phyloP scores from a whole-genome alignment of 2,797 vertebrate genomes.

The Hydrophis major region DNA sequence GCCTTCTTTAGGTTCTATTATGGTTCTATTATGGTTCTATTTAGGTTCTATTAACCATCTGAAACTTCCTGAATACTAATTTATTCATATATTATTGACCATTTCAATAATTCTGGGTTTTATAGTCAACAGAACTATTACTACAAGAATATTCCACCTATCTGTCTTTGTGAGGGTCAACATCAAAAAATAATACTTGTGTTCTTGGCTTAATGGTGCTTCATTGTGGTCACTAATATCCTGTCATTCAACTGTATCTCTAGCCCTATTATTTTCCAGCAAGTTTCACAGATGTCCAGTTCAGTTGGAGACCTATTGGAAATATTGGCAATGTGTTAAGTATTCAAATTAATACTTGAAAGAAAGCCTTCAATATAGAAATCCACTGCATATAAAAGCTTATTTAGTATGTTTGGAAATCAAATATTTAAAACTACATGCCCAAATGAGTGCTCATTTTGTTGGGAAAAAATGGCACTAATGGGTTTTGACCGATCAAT shows the following conservation, averaged over 20 bases:
- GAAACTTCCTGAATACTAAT: neutral
- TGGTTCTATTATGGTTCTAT: neutral
- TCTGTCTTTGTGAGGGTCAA: neutral
- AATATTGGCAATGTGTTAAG: constrained; percentile 22
- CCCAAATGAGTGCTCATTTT: constrained; percentile 43
- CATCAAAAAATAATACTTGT: neutral
- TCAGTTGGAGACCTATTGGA: constrained; percentile 14
- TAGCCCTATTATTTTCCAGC: neutral
- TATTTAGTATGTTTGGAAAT: constrained; percentile 36
- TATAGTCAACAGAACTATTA: neutral
- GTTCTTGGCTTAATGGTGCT: too few species aligned
- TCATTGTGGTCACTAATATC: neutral
- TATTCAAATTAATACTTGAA: constrained; percentile 25
- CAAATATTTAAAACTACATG: constrained; percentile 29
- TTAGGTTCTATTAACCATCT: neutral
- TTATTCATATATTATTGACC: neutral
- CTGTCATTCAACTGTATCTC: neutral
- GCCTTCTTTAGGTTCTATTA: neutral
- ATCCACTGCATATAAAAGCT: neutral
- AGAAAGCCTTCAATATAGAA: neutral
- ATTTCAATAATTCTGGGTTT: neutral
- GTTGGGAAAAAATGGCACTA: constrained; percentile 48
- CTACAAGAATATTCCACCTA: neutral
- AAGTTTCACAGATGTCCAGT: neutral
- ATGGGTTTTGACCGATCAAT: constrained; percentile 64